Conservation (phyloP, 2,113 vertebrate species). For the Blennius ocellaris region DNA sequence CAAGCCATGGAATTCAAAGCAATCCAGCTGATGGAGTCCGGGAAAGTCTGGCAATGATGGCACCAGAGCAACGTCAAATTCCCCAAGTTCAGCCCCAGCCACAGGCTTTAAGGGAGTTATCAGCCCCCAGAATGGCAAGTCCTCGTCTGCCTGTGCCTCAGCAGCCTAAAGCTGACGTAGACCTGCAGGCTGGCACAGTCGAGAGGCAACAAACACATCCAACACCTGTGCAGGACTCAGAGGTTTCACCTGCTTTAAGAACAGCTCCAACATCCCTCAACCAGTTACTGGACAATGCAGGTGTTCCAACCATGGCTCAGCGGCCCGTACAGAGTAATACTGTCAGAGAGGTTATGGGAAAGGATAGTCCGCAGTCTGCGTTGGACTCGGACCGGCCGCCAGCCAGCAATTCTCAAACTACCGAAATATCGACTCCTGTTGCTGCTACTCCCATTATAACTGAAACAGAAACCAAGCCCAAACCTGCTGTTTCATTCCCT, state of each 20-base stretch:
- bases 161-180: slow-evolving; percentile 85
- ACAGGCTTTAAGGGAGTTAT: slow-evolving; percentile 85
- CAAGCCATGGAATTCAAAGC: slow-evolving; percentile 75
- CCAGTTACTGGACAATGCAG: slow-evolving; percentile 93
- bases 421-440: slow-evolving; percentile 49
- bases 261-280: slow-evolving; percentile 93
- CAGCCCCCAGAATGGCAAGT: slow-evolving; percentile 83
- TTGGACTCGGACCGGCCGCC: slow-evolving; percentile 64
- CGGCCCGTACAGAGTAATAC: slow-evolving; percentile 78
- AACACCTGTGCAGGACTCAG: slow-evolving; percentile 80
- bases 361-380: slow-evolving; percentile 64
- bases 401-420: slow-evolving; percentile 60
- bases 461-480: slow-evolving; percentile 72
- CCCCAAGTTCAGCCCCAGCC: slow-evolving; percentile 70
- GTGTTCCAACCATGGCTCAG: slow-evolving; percentile 84
- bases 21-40: slow-evolving; percentile 83
- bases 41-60: slow-evolving; percentile 80
- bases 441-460: slow-evolving; percentile 40
- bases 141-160: slow-evolving; percentile 75
- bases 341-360: slow-evolving; percentile 62
- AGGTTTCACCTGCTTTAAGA: slow-evolving; percentile 86
- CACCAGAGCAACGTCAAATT: slow-evolving; percentile 84
- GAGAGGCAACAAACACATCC: slow-evolving; percentile 64
- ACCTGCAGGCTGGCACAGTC: slow-evolving; percentile 76
- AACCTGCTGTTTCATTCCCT: slow-evolving; percentile 52